Evolutionary conservation across 1,140 invertebrate genomes (phyloP), one percentile per base, ranked within the genome.

Genomic region (Pseudachorutes palmiensis): DNA sequence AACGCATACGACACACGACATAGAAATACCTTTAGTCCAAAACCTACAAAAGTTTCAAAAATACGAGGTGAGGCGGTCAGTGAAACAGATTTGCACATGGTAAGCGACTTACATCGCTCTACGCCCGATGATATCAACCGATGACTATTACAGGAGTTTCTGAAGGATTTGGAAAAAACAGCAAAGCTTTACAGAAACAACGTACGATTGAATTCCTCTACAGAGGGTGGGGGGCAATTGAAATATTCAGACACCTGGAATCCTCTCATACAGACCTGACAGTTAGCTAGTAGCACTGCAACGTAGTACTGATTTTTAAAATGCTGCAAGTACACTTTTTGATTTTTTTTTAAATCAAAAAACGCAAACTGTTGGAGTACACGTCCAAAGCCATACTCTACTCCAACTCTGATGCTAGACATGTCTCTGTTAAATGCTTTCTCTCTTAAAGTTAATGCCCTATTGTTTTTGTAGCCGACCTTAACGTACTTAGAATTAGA

Each of bases 321-420:
- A 3, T 57, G 51, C 30, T 68, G 67, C 3, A 68, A 29, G 2
- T 31, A 64, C 3, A 64, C 5, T 29, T 62, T 63, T 31, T 36
- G 62, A 55, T 68, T 68, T 48, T 68, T 68, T 31, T 68, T 68
- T 22, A 33, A 68, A 28, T 68, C 67, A 12, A 68, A 3, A 49
- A 63, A 68, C 12, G 62, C 67, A 58, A 64, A 68, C 26, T 33
- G n/a, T 30, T 32, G 22, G 1, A 68, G 1, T n/a, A 68, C 22
- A 30, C 49, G 60, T 28, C 67, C 67, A 59, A 68, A 68, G 2
- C 29, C 33, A 48, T 62, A 68, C 29, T 68, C 67, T 1, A 68
- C 67, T 26, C 31, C 16, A 3, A 65, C 63, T 5, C 63, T 3
- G 2, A 65, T n/a, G 12, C 55, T 14, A 5, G 65, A 58, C 51